Evolutionary conservation across 2,888 invertebrate species (phyloP).

Genomic region (Torymus tubicola): DNA sequence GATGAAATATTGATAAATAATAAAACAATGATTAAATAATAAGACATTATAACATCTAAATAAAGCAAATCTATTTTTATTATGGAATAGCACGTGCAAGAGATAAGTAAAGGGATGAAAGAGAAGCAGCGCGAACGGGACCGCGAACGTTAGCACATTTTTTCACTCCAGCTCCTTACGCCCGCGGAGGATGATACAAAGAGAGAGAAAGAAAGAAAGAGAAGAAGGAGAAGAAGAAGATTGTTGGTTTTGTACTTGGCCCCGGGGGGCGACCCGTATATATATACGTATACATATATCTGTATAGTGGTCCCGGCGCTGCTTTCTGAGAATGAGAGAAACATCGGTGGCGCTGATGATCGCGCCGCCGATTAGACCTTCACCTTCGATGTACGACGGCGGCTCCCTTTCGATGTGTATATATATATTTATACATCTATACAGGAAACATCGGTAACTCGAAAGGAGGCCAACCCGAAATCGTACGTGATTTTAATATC

Average conservation of each 20-base stretch:
- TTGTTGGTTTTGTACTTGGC: conserved; percentile 72
- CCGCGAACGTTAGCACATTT: conserved; percentile 33
- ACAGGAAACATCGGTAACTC: conserved; percentile 42
- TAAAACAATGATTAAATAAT: too few species aligned
- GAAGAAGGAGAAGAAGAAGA: conserved; percentile 63
- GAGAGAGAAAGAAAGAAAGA: too few species aligned
- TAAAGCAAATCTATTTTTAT: too few species aligned
- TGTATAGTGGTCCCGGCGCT: background rate
- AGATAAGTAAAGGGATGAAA: too few species aligned
- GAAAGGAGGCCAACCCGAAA: conserved; percentile 22
- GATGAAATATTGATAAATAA: too few species aligned
- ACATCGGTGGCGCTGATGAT: conserved; percentile 70
- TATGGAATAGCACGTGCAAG: too few species aligned
- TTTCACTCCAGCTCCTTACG: conserved; percentile 17
- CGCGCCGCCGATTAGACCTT: conserved; percentile 72
- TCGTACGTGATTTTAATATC: too few species aligned
- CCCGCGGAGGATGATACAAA: background rate
- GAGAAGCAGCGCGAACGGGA: background rate
- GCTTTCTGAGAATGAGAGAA: conserved; percentile 10
- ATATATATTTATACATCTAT: too few species aligned
- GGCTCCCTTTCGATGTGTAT: conserved; percentile 58
- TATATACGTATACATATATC: background rate
- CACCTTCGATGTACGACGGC: conserved; percentile 63
- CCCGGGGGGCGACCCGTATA: conserved; percentile 63
- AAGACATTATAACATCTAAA: too few species aligned